Evolutionary conservation across 2,888 invertebrate species (phyloP).

Genomic region (Tenthredo amoena): DNA sequence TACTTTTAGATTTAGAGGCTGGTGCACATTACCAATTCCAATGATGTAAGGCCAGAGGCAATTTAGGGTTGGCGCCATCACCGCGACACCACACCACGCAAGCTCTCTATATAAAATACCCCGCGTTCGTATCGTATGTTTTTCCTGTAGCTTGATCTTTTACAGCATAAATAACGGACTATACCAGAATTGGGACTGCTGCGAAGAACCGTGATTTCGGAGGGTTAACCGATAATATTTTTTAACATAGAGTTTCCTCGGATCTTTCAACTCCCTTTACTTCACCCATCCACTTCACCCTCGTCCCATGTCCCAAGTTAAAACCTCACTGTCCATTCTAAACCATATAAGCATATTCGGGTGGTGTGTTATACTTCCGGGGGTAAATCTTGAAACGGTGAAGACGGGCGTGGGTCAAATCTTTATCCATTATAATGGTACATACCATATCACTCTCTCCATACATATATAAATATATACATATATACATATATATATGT

Average conservation of each 20-base stretch:
- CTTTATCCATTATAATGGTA: neutral
- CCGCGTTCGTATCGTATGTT: constrained; percentile 13
- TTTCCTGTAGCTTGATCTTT: neutral
- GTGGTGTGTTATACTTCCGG: constrained; percentile 30
- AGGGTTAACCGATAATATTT: neutral
- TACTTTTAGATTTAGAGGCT: constrained; percentile 49
- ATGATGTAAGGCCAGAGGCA: constrained; percentile 47
- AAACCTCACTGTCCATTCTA: constrained; percentile 13
- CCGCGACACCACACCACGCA: neutral
- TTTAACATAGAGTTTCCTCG: neutral
- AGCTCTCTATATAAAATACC: neutral
- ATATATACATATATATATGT: neutral
- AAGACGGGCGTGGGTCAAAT: neutral
- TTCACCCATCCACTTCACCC: neutral
- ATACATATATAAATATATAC: neutral
- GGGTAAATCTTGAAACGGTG: constrained; percentile 33
- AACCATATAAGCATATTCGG: constrained; percentile 1
- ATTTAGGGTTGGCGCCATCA: constrained; percentile 12
- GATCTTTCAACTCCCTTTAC: neutral
- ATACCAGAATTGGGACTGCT: constrained; percentile 1
- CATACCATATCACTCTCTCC: no score
- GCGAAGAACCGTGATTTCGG: neutral
- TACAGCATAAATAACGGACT: constrained; percentile 21
- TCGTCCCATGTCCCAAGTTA: neutral
- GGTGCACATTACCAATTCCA: constrained; percentile 21